Evolutionary conservation across 2,113 vertebrate genomes (phyloP).

Genomic region (Pitta sordida): DNA sequence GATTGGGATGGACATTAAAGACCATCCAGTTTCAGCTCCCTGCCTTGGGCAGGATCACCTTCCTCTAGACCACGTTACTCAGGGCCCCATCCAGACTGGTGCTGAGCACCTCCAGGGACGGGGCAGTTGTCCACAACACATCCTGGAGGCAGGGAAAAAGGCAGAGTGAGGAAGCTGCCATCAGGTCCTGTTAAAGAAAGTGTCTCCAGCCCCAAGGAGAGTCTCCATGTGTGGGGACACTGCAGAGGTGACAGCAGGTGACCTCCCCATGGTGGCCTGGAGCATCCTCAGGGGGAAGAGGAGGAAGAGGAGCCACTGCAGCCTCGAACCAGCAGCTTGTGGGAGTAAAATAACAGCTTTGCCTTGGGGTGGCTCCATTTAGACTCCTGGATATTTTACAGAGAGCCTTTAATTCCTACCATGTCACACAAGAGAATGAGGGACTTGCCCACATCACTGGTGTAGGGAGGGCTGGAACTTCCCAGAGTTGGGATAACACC

Average conservation of each 20-base stretch:
- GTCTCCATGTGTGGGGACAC: rapidly evolving
- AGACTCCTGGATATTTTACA: not conserved
- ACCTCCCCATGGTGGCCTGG: rapidly evolving
- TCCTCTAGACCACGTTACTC: not conserved
- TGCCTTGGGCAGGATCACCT: not conserved
- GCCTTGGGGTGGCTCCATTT: not conserved
- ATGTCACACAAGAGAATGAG: not conserved
- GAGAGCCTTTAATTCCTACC: not conserved
- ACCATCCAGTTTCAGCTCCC: not conserved
- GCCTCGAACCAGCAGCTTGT: not conserved
- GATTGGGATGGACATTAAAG: not conserved
- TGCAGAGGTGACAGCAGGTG: not conserved
- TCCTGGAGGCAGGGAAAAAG: not conserved
- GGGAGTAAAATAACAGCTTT: not conserved
- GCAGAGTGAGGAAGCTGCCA: not conserved
- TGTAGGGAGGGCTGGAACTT: not conserved
- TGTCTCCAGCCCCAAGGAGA: not conserved
- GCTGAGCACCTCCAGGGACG: not conserved
- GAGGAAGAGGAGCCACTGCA: not conserved
- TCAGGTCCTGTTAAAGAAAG: rapidly evolving
- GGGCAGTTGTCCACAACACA: not conserved
- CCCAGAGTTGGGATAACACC: not conserved
- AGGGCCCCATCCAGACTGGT: not conserved
- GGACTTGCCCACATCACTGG: not conserved
- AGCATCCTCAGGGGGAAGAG: not conserved